Evolutionary conservation across 2,888 invertebrate species (phyloP).

Genomic region (Aleiodes leptofemur): DNA sequence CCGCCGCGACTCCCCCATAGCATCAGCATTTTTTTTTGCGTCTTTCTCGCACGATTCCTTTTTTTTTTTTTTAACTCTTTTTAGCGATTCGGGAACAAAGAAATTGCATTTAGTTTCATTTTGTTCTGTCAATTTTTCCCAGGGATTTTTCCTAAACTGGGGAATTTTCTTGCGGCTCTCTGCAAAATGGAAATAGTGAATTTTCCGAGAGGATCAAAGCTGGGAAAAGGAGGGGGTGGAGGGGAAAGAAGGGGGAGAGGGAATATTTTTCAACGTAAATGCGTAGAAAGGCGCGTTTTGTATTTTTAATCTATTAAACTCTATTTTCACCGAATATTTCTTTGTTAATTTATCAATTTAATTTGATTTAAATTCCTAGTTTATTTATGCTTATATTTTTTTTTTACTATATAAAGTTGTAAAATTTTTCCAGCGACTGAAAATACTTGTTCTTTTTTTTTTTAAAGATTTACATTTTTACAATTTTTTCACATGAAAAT

Average conservation of each 20-base stretch:
- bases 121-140: not conserved
- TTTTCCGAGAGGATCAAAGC: not conserved
- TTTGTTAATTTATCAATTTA: no score
- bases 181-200: not conserved
- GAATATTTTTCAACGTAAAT: not conserved
- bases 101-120: constrained; percentile 3
- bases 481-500: no score
- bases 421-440: no score
- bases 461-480: no score
- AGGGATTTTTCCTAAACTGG: not conserved
- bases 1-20: no score
- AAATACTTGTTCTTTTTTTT: no score
- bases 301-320: not conserved
- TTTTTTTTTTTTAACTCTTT: constrained; percentile 7
- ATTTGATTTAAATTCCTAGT: no score
- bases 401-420: no score
- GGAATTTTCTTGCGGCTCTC: constrained; percentile 11
- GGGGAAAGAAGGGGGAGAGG: not conserved
- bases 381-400: not conserved
- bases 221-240: not conserved
- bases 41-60: no score
- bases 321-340: no score
- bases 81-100: not conserved
- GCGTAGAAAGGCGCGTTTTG: no score
- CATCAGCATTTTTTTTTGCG: not conserved